Conservation (phyloP, 1,140 invertebrate genomes). For the Drosophila albomicans region DNA sequence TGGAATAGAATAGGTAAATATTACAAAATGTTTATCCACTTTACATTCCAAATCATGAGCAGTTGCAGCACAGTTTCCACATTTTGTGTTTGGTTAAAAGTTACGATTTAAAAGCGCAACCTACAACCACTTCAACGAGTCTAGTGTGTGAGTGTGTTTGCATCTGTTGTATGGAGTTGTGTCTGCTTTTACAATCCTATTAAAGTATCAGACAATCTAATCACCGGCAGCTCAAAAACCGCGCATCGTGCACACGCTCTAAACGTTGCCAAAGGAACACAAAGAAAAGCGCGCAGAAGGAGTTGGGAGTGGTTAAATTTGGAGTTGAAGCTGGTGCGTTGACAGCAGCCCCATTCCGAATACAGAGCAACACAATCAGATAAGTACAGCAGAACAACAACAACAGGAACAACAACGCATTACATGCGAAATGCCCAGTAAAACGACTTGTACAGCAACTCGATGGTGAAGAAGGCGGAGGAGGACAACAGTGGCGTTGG, state of each 20-base stretch:
- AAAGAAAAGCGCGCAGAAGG: conserved; percentile 42
- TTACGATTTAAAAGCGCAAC: conserved; percentile 40
- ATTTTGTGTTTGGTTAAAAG: conserved; percentile 26
- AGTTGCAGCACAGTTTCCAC: background rate
- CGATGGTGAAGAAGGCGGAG: conserved; percentile 6
- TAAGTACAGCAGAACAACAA: conserved; percentile 23
- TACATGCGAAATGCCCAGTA: conserved; percentile 42
- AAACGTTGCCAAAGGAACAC: conserved; percentile 70
- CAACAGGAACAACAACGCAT: conserved; percentile 19
- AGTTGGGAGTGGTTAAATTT: conserved; percentile 19
- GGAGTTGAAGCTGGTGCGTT: conserved; percentile 32
- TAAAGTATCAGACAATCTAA: conserved; percentile 83
- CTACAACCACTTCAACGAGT: conserved; percentile 10
- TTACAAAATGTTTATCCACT: background rate
- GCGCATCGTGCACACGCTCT: conserved; percentile 69
- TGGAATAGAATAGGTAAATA: background rate
- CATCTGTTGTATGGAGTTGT: conserved; percentile 36
- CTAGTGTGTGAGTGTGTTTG: conserved; percentile 5
- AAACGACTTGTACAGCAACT: conserved; percentile 37
- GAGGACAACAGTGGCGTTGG: conserved; percentile 1
- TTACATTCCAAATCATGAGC: background rate
- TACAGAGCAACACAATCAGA: conserved; percentile 47
- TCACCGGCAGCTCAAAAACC: conserved; percentile 76
- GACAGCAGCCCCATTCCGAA: conserved; percentile 33
- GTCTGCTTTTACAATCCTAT: conserved; percentile 76